Evolutionary conservation across 2,888 invertebrate species (phyloP), one percentile per base, ranked within the genome.

Genomic region (Griposia aprilina): DNA sequence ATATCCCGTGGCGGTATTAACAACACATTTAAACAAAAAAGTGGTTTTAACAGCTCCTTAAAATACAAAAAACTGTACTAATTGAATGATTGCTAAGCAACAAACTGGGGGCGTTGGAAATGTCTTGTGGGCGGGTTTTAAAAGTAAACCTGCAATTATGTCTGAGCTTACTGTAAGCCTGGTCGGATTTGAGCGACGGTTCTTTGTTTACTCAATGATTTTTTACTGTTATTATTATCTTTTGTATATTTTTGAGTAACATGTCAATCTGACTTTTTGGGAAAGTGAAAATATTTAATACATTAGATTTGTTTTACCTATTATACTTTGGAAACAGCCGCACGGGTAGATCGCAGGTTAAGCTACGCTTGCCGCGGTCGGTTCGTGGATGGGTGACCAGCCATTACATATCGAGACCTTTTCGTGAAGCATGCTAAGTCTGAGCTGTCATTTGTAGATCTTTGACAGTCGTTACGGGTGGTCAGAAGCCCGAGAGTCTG

Each of bases 21-120:
- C 71, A 80, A 20, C 59, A 36, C 0, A n/a, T 50, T 50, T 50
- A 1, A 36, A 48, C 30, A 55, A 63, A 81, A 79, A 50, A 68
- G n/a, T 48, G 45, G 55, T 30, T 48, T 30, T 30, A 52, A 80
- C 84, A 67, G 55, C 52, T 67, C 5, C 45, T 26, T 67, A 10
- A 3, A 45, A 36, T 20, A 66, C 30, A 67, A 85, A 83, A 84
- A 69, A 30, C n/a, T 15, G 23, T 15, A 57, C 80, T 87, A 89
- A 87, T 89, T 89, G 70, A 89, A 87, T 85, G 82, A 87, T 87
- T 87, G 63, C 48, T 26, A 36, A 11, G 69, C 57, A 13, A 23
- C 45, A 70, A 65, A 85, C 55, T 75, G 82, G 76, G 82, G 86
- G 82, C 76, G 83, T 66, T 10, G 10, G 7, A 74, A 57, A 67